phyloP scores from a whole-genome alignment of 2,113 vertebrate species.

The Circaetus gallicus region DNA sequence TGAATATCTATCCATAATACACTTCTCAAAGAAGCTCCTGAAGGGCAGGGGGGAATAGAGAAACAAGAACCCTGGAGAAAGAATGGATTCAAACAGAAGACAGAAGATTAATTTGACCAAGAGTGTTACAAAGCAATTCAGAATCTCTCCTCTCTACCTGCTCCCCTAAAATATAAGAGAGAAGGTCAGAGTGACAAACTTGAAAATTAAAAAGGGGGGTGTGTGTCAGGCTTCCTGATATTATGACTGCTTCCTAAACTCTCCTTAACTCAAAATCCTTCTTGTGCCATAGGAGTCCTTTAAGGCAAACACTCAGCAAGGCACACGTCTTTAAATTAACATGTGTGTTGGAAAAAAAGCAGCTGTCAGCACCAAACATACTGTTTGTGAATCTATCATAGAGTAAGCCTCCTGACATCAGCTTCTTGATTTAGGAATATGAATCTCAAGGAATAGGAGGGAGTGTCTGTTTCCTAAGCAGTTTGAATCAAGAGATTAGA shows the following conservation, averaged over 20 bases:
- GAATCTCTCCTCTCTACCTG: not conserved
- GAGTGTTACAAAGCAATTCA: not conserved
- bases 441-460: not conserved
- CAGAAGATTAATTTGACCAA: not conserved
- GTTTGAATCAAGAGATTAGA: not conserved
- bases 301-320: not conserved
- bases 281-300: not conserved
- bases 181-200: not conserved
- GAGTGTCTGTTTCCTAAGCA: not conserved
- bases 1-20: not conserved
- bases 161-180: not conserved
- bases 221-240: not conserved
- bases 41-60: not conserved
- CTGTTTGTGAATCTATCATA: not conserved
- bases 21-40: not conserved
- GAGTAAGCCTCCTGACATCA: not conserved
- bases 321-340: not conserved
- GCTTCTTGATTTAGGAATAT: not conserved
- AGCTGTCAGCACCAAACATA: not conserved
- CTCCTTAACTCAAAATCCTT: not conserved
- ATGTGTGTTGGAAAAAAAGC: rapidly evolving
- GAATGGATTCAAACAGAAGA: not conserved
- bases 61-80: not conserved
- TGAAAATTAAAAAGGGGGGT: not conserved
- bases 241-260: not conserved